A percentile compares a stretch with the other conserved stretches of the same genome.
Evolutionary conservation across 2,888 invertebrate genomes (phyloP).

Genomic region (Hydropsyche betteni): DNA sequence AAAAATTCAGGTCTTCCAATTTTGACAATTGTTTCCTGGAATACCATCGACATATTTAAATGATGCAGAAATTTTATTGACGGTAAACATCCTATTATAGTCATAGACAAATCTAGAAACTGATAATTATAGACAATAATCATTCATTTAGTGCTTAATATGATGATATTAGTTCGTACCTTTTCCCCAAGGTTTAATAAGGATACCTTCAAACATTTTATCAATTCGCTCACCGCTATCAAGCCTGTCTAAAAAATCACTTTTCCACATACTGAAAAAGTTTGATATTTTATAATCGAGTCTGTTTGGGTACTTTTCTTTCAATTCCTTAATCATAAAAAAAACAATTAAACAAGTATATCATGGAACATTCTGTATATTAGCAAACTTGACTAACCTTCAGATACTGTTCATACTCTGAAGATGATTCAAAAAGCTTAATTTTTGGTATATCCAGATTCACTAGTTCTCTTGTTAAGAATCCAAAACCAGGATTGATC

Average conservation of each 20-base stretch:
- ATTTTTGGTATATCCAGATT: constrained; percentile 63
- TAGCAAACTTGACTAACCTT: background rate
- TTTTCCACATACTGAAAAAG: constrained; percentile 68
- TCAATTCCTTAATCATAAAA: constrained; percentile 57
- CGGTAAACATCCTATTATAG: constrained; percentile 70
- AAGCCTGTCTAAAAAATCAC: constrained; percentile 68
- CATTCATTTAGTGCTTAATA: constrained; percentile 41
- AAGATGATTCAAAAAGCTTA: constrained; percentile 68
- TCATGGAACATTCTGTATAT: constrained; percentile 49
- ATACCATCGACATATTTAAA: constrained; percentile 69
- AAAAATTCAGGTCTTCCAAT: constrained; percentile 72
- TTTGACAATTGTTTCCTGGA: constrained; percentile 66
- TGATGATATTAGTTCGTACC: constrained; percentile 58
- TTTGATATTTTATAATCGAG: constrained; percentile 65
- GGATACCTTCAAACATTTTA: constrained; percentile 65
- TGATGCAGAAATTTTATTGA: constrained; percentile 69
- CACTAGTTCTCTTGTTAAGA: constrained; percentile 70
- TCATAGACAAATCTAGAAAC: constrained; percentile 65
- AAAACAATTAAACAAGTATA: constrained; percentile 36
- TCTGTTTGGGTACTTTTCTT: constrained; percentile 58
- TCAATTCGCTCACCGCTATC: constrained; percentile 66
- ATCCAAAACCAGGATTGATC: constrained; percentile 75
- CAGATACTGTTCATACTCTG: constrained; percentile 63
- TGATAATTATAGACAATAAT: constrained; percentile 10
- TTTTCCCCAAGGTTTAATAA: constrained; percentile 60